Base-by-base conservation (phyloP, 2,797 vertebrate genomes). In the Pitangus sulphuratus region DNA sequence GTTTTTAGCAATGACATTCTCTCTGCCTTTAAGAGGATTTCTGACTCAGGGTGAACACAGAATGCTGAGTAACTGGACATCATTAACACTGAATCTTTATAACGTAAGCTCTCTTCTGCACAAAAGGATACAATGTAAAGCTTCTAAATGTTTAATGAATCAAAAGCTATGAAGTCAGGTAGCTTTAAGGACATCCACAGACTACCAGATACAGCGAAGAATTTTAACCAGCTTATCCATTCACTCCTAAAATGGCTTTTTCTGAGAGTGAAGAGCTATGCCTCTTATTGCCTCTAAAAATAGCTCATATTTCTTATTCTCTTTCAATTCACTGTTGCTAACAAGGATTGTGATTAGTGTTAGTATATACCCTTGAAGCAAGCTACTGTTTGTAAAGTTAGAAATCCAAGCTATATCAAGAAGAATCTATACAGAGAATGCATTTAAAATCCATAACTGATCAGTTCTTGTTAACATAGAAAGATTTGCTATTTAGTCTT, bases 251-350 rank as follows among this genome's bases (percentile, higher is more conserved):
- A 90, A 89, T 53, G 62, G 61, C 35, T 89, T 69, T 94, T 93
- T 85, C 51, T 74, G 44, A 51, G 44, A 93, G 35, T 24, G 20
- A 92, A 76, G 78, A 93, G 60, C 61, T 96, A 54, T 87, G 54
- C 21, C 48, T 70, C 44, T 89, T 92, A 68, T 15, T 90, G 80
- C 44, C 48, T 88, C 92, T 78, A 96, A 96, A 97, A 96, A 91
- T 92, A 96, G 33, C 37, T 93, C 15, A 14, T 61, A 88, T 83
- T 94, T 94, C 72, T 92, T 87, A 76, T 12, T 61, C 37, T 89
- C 53, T 87, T 95, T 70, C 72, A 69, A 83, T 88, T 87, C 64
- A 68, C n/a, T 68, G 60, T 84, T 8, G 8, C 64, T 84, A 93
- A 78, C 62, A 80, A 30, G 65, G 68, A 70, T 48, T 78, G 50